These are phyloP conservation scores for Ganaspis sp. DNA, from an alignment of 1,140 invertebrate genomes.

Conservation along the genomic window DNA sequence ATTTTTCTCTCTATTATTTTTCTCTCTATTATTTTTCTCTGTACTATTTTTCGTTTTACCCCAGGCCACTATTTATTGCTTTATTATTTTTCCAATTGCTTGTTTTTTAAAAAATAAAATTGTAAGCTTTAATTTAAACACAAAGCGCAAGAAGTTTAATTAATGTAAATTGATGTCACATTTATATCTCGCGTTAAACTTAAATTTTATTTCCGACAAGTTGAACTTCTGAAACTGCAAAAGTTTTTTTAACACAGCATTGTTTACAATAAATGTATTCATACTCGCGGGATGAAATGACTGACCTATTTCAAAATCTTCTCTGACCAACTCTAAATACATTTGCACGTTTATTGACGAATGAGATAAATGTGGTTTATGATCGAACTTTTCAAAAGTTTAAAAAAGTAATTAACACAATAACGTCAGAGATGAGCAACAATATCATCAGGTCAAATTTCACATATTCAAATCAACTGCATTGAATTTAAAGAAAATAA, in stretches of 20 bases:
- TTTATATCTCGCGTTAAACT: background rate
- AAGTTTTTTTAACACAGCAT: background rate
- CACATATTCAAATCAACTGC: background rate
- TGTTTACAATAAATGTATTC: constrained; percentile 8
- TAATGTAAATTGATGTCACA: background rate
- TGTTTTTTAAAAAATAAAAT: no score
- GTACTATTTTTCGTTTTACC: no score
- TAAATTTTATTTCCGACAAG: constrained; percentile 10
- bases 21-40: no score
- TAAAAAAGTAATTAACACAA: background rate
- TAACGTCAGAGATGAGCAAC: background rate
- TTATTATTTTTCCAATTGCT: no score
- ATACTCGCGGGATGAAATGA: constrained; percentile 1
- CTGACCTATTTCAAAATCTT: constrained; percentile 12
- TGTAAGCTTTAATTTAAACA: no score
- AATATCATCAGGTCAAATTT: no score
- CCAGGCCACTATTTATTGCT: no score
- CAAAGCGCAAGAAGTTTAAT: background rate
- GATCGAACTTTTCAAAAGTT: background rate
- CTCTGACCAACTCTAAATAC: background rate
- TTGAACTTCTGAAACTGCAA: background rate
- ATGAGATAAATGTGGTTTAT: background rate
- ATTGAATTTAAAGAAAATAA: background rate
- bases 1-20: no score
- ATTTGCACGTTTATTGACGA: constrained; percentile 10